A percentile compares a stretch with the other conserved stretches of the same genome.
These are phyloP conservation scores for Drosophila persimilis DNA, from an alignment of 1,140 invertebrate species.

Conservation along the genomic window DNA sequence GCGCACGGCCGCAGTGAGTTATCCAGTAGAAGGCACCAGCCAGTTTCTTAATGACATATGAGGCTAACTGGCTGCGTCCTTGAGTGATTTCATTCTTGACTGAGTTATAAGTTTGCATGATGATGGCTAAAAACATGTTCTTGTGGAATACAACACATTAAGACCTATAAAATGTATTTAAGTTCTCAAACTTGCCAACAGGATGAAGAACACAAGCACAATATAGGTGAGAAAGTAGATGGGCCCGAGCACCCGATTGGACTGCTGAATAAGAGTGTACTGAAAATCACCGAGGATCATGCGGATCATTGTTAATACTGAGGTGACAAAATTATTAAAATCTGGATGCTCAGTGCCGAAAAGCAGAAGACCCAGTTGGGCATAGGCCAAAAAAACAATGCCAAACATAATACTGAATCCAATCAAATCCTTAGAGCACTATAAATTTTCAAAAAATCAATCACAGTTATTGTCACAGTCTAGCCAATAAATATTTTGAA, in stretches of 20 bases:
- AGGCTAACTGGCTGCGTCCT: slow-evolving; percentile 67
- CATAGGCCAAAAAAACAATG: slow-evolving; percentile 92
- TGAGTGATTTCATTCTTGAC: slow-evolving; percentile 88
- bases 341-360: slow-evolving; percentile 88
- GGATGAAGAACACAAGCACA: slow-evolving; percentile 92
- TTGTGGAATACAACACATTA: slow-evolving; percentile 47
- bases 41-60: slow-evolving; percentile 58
- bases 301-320: slow-evolving; percentile 89
- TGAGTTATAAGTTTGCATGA: slow-evolving; percentile 90
- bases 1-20: slow-evolving; percentile 50
- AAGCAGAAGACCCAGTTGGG: slow-evolving; percentile 88
- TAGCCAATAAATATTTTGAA: background rate
- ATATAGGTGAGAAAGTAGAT: slow-evolving; percentile 91
- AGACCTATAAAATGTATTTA: too few species aligned
- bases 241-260: slow-evolving; percentile 90
- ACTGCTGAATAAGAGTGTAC: slow-evolving; percentile 88
- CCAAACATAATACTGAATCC: slow-evolving; percentile 93
- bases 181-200: slow-evolving; percentile 85
- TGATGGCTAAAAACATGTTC: slow-evolving; percentile 94
- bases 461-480: too few species aligned
- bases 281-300: slow-evolving; percentile 93
- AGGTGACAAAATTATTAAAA: slow-evolving; percentile 86
- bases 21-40: slow-evolving; percentile 22
- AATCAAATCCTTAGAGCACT: slow-evolving; percentile 89
- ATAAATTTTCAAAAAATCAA: slow-evolving; percentile 4